Conservation (phyloP, 2,888 invertebrate species). For the Lacanobia oleracea region DNA sequence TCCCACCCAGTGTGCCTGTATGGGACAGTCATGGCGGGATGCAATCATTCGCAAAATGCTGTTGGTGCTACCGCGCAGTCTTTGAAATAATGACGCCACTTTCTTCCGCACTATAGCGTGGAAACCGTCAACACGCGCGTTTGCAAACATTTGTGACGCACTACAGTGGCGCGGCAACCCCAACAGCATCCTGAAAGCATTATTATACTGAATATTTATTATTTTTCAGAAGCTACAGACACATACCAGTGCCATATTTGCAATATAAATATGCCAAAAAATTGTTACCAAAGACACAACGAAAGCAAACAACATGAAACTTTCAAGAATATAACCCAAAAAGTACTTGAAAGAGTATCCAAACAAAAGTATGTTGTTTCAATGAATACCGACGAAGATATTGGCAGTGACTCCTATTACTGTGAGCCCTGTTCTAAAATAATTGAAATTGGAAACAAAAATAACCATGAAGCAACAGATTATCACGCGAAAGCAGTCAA, state of each 20-base stretch:
- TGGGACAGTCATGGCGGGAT: too few relatives aligned
- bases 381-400: background rate
- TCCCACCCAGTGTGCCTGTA: too few relatives aligned
- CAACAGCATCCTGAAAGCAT: too few relatives aligned
- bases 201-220: too few relatives aligned
- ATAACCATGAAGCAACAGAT: slow-evolving; percentile 32
- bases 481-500: slow-evolving; percentile 37
- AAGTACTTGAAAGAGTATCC: slow-evolving; percentile 63
- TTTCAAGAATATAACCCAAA: slow-evolving; percentile 64
- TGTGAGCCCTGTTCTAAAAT: slow-evolving; percentile 46
- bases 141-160: too few relatives aligned
- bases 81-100: too few relatives aligned
- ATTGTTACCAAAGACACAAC: background rate
- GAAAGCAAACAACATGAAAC: slow-evolving; percentile 62
- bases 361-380: slow-evolving; percentile 54
- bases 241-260: slow-evolving; percentile 69
- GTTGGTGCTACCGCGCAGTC: too few relatives aligned
- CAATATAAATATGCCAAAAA: background rate
- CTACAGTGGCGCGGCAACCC: too few relatives aligned
- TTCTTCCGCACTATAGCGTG: too few relatives aligned
- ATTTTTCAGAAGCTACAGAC: slow-evolving; percentile 48
- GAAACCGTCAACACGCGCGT: too few relatives aligned
- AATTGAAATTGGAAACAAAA: slow-evolving; percentile 24
- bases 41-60: too few relatives aligned
- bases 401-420: slow-evolving; percentile 3